Base-by-base conservation (phyloP, 1,140 invertebrate genomes). In the Zaprionus kolodkinae region DNA sequence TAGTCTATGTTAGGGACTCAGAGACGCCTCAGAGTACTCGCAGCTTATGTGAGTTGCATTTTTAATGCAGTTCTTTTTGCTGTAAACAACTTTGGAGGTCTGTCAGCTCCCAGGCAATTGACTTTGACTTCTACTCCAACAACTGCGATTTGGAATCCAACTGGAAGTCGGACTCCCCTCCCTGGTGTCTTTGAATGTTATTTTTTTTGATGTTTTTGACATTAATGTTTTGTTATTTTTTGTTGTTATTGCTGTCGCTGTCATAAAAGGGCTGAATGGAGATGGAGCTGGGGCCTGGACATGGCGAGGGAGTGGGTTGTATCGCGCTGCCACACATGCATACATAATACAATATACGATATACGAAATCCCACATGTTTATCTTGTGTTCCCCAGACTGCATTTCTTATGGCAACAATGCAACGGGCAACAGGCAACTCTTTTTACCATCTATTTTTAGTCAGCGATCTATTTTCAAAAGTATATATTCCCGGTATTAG, bases 161-260 rank as follows among this genome's bases (percentile, higher is more conserved):
- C 62, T 55, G 35, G 13, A 65, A 65, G 45, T 63, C 35, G 43
- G 4, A 17, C 45, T 30, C 27, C 27, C 27, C 27, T 30, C 27
- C 4, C 27, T 30, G 27, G 48, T 78, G 71, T 59, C 64, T 45
- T 45, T 73, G 56, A 60, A 43, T 74, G 54, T 67, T 67, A 48
- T 76, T 68, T 83, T 83, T 88, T 89, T 74, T 88, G 85, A 85
- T 82, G 75, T 84, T 89, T 88, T 79, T 89, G 85, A 89, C 85
- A 89, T 85, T 85, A 81, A 85, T 89, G 85, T 85, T 89, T 89
- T 89, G 81, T 89, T 89, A 71, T 84, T 84, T 62, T 71, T 60
- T 68, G 66, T 75, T 78, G 82, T 78, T 66, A 61, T 57, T 71
- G 75, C 68, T 79, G 81, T 81, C 54, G 75, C 79, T 85, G 81